A percentile compares a stretch with the other conserved stretches of the same genome.
Conservation (phyloP, 2,797 vertebrate genomes). For the Pipistrellus nathusii region DNA sequence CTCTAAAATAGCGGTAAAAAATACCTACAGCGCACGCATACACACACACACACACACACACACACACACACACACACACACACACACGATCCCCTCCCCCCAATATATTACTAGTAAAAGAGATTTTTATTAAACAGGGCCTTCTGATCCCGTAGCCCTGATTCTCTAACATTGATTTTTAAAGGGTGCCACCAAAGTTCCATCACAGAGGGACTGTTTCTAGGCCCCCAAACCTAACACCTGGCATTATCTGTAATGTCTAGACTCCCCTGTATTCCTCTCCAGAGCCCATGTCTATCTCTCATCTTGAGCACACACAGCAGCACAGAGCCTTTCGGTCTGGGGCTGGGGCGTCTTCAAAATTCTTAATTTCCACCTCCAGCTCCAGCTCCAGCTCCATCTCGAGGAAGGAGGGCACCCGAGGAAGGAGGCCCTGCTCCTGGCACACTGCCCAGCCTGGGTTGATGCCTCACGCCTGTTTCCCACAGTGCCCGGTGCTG, state of each 20-base stretch:
- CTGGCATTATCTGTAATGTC: not conserved
- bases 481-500: not conserved
- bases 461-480: not conserved
- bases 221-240: not conserved
- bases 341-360: not conserved
- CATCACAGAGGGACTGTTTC: not conserved
- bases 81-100: not conserved
- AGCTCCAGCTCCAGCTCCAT: not conserved
- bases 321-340: not conserved
- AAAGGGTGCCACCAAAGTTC: not conserved
- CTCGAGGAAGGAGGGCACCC: not conserved
- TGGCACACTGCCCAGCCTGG: not conserved
- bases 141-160: not conserved
- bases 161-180: not conserved
- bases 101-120: not conserved
- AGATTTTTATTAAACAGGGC: not conserved
- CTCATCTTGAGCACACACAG: not conserved
- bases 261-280: not conserved
- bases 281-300: not conserved
- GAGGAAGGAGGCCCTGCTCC: not conserved
- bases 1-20: conserved; percentile 46
- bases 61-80: not conserved
- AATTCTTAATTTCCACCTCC: not conserved
- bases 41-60: no score
- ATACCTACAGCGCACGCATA: not conserved